These are phyloP conservation scores for Megathymus violae DNA, from an alignment of 1,140 invertebrate genomes.

Conservation along the genomic window DNA sequence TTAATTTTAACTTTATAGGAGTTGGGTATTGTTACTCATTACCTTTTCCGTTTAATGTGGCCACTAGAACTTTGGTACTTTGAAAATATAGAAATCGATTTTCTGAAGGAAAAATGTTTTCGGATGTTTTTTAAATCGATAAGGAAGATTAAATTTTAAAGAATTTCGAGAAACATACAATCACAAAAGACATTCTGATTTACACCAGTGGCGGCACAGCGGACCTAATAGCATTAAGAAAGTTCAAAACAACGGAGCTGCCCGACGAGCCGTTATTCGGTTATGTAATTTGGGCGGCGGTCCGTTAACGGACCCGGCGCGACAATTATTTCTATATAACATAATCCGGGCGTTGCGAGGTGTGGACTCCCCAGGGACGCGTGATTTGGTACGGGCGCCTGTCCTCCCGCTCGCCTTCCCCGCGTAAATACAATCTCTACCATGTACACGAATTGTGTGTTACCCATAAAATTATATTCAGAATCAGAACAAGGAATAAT, in stretches of 20 bases:
- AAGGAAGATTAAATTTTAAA: background rate
- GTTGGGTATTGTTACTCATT: slow-evolving; percentile 5
- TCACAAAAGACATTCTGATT: slow-evolving; percentile 24
- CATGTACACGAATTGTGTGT: slow-evolving; percentile 8
- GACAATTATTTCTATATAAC: slow-evolving; percentile 76
- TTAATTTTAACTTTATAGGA: background rate
- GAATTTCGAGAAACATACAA: background rate
- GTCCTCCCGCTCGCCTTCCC: slow-evolving; percentile 11
- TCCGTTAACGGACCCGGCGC: slow-evolving; percentile 54
- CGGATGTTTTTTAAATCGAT: background rate
- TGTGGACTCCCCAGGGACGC: slow-evolving; percentile 58
- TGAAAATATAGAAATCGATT: background rate
- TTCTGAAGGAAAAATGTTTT: no score
- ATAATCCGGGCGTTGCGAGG: slow-evolving; percentile 65
- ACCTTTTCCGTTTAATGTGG: slow-evolving; percentile 1
- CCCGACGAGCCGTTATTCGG: slow-evolving; percentile 53
- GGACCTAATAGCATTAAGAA: slow-evolving; percentile 37
- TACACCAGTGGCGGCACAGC: slow-evolving; percentile 26
- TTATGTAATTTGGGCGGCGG: slow-evolving; percentile 54
- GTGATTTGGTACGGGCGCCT: slow-evolving; percentile 55
- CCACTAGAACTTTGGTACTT: background rate
- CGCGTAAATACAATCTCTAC: slow-evolving; percentile 16
- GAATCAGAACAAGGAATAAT: no score
- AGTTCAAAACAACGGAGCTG: slow-evolving; percentile 56
- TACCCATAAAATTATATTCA: background rate